A percentile compares a stretch with the other conserved stretches of the same genome.
Conservation (phyloP, 2,797 vertebrate species). For the Darevskia nairensis region DNA sequence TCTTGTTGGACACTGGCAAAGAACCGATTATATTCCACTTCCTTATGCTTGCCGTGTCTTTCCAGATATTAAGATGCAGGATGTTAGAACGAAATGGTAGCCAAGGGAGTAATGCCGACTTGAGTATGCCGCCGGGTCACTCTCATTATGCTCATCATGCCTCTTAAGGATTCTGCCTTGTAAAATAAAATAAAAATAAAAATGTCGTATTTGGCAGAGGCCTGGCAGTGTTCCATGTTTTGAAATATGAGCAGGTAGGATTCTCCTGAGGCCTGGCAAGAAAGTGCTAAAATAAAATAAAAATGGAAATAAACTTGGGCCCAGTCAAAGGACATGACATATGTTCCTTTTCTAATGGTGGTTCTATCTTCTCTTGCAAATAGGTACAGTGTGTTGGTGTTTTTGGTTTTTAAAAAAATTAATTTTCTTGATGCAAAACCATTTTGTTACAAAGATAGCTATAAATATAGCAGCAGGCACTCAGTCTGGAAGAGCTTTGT, state of each 20-base stretch:
- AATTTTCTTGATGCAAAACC: too few species aligned
- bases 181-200: not conserved
- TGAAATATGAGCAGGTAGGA: constrained; percentile 9
- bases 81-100: not conserved
- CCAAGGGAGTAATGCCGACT: constrained; percentile 20
- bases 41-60: not conserved
- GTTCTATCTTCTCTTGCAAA: not conserved
- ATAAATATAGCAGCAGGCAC: not conserved
- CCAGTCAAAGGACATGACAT: not conserved
- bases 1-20: not conserved
- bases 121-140: constrained; percentile 3
- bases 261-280: constrained; percentile 3
- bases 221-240: not conserved
- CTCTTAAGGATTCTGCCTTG: constrained; percentile 12
- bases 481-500: not conserved
- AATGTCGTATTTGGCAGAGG: not conserved
- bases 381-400: not conserved
- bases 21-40: not conserved
- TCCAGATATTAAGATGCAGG: constrained; percentile 22
- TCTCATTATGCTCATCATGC: constrained; percentile 31
- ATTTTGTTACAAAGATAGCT: too few species aligned
- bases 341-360: not conserved
- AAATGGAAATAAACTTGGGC: not conserved
- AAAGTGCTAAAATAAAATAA: not conserved
- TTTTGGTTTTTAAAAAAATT: not conserved